These are phyloP conservation scores for Percopsis omiscomaycus DNA, from an alignment of 2,797 vertebrate species.

Conservation along the genomic window DNA sequence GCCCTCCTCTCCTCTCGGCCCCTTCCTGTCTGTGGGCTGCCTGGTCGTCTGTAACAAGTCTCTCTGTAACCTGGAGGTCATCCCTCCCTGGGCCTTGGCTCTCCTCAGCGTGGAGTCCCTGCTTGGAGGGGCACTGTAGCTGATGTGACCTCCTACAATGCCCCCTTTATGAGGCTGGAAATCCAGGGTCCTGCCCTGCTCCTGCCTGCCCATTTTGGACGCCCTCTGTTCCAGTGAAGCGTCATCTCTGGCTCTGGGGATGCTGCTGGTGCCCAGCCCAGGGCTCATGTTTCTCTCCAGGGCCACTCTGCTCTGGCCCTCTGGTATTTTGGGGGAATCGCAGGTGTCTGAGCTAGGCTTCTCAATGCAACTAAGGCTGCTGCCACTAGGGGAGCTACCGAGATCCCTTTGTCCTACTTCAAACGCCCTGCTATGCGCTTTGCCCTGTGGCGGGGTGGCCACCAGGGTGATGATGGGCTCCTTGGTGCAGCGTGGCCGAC, in stretches of 20 bases:
- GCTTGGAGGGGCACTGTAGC: constrained; percentile 66
- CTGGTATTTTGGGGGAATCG: constrained; percentile 57
- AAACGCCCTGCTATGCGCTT: constrained; percentile 37
- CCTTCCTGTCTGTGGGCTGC: constrained; percentile 46
- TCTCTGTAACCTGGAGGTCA: constrained; percentile 36
- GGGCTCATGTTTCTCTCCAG: constrained; percentile 48
- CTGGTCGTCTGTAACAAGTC: constrained; percentile 46
- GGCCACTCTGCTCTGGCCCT: constrained; percentile 62
- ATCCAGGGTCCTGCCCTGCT: constrained; percentile 64
- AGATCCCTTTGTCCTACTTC: constrained; percentile 38
- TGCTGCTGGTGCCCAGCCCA: constrained; percentile 32
- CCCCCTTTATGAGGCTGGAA: constrained; percentile 51
- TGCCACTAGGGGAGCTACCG: constrained; percentile 54
- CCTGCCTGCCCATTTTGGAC: constrained; percentile 63
- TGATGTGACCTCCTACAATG: constrained; percentile 45
- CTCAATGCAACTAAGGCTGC: constrained; percentile 58
- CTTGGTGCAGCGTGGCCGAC: constrained; percentile 85
- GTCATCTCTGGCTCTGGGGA: constrained; percentile 58
- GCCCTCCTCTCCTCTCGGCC: constrained; percentile 56
- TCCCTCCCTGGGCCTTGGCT: constrained; percentile 42
- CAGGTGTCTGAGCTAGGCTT: constrained; percentile 33
- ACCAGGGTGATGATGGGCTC: constrained; percentile 81
- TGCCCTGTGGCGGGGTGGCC: constrained; percentile 68
- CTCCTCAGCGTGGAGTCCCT: constrained; percentile 70
- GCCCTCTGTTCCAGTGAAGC: constrained; percentile 64